Conservation (phyloP, 2,888 invertebrate genomes). For the Nomada fucata region DNA sequence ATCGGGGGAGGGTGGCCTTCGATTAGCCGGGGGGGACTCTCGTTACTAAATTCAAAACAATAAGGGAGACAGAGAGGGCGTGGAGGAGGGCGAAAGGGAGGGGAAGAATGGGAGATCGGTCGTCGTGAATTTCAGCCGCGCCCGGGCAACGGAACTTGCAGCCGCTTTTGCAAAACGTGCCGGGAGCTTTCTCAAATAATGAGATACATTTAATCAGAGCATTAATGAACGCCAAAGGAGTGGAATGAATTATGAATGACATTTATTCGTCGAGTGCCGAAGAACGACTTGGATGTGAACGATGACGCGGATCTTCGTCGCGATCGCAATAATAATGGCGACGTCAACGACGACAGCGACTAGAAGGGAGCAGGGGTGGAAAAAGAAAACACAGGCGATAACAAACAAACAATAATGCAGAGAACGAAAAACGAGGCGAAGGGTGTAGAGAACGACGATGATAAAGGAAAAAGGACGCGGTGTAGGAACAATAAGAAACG, state of each 20-base stretch:
- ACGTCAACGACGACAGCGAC: slow-evolving; percentile 36
- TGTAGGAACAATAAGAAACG: slow-evolving; percentile 62
- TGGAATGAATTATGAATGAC: slow-evolving; percentile 81
- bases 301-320: slow-evolving; percentile 72
- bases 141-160: slow-evolving; percentile 64
- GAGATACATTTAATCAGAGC: slow-evolving; percentile 80
- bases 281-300: slow-evolving; percentile 67
- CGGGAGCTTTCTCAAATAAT: slow-evolving; percentile 73
- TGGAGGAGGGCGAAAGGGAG: neutral
- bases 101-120: neutral
- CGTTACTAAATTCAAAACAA: slow-evolving; percentile 63
- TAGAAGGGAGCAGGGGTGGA: neutral
- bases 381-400: too few species aligned
- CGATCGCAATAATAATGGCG: slow-evolving; percentile 66
- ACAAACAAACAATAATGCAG: too few species aligned
- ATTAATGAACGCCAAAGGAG: slow-evolving; percentile 80
- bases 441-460: slow-evolving; percentile 41
- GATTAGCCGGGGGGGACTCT: slow-evolving; percentile 53
- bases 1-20: slow-evolving; percentile 39
- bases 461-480: slow-evolving; percentile 44
- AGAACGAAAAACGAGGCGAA: neutral
- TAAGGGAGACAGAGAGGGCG: slow-evolving; percentile 17
- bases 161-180: slow-evolving; percentile 66
- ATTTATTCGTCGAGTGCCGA: slow-evolving; percentile 76
- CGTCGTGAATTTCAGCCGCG: slow-evolving; percentile 57